Conservation (phyloP, 2,797 vertebrate genomes). For the Esox lucius region DNA sequence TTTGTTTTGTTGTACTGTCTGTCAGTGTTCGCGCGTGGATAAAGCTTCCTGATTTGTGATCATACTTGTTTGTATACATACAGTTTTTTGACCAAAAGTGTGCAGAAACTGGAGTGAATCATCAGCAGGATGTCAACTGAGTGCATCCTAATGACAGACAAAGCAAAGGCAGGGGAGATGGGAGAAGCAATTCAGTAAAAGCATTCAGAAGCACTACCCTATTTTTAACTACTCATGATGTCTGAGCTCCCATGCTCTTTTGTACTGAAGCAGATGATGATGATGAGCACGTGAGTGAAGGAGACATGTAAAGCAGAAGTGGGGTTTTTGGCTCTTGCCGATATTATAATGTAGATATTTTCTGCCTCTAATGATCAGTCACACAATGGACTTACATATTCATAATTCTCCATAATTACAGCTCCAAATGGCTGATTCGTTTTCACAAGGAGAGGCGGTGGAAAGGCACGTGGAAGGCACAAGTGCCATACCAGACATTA, state of each 20-base stretch:
- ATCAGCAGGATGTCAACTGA: background rate
- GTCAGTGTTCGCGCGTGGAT: background rate
- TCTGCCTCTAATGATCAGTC: slow-evolving; percentile 21
- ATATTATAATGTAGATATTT: slow-evolving; percentile 7
- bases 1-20: background rate
- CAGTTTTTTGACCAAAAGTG: background rate
- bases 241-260: background rate
- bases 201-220: background rate
- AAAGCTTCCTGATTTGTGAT: background rate
- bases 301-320: background rate
- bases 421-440: slow-evolving; percentile 26
- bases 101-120: slow-evolving; percentile 3
- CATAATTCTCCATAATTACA: slow-evolving; percentile 50
- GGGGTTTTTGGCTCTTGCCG: no score
- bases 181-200: background rate
- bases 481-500: slow-evolving; percentile 13
- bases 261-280: background rate
- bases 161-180: background rate
- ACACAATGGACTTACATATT: slow-evolving; percentile 38
- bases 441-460: slow-evolving; percentile 31
- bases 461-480: slow-evolving; percentile 26
- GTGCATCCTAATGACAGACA: slow-evolving; percentile 7
- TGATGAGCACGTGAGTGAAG: no score
- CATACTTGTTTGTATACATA: background rate
- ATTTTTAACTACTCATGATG: background rate